phyloP scores from a whole-genome alignment of 2,113 vertebrate genomes.

The Columba livia region DNA sequence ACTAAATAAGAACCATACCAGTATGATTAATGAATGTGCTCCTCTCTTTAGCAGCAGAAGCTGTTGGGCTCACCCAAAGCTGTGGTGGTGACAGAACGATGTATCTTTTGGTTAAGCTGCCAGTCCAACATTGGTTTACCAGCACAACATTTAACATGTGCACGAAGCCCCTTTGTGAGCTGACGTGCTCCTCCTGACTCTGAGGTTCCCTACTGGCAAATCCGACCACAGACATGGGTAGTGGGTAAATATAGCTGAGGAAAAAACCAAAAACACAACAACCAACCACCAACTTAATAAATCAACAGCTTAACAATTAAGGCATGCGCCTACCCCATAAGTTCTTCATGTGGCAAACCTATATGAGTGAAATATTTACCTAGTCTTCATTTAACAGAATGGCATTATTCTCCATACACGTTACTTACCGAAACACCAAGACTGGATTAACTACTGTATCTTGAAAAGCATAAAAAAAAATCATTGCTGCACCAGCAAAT shows the following conservation, averaged over 20 bases:
- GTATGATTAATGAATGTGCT: not conserved
- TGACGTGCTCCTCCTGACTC: not conserved
- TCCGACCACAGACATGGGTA: not conserved
- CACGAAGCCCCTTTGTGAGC: not conserved
- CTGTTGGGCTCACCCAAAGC: not conserved
- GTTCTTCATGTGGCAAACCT: constrained; percentile 17
- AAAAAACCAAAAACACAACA: not conserved
- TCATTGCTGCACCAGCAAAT: constrained; percentile 38
- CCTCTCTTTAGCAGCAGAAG: not conserved
- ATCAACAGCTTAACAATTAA: not conserved
- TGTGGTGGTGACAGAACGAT: not conserved
- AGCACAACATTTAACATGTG: not conserved
- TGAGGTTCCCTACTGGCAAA: not conserved
- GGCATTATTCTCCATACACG: constrained; percentile 53
- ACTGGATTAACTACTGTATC: constrained; percentile 60
- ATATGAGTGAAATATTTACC: constrained; percentile 46
- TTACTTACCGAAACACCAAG: constrained; percentile 63
- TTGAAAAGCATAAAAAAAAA: constrained; percentile 52
- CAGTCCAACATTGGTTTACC: not conserved
- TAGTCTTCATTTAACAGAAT: constrained; percentile 57
- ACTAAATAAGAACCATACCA: not conserved
- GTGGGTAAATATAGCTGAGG: not conserved
- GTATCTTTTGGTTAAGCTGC: not conserved
- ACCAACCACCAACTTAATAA: not conserved
- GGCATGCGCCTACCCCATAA: not conserved